Percentiles rank a stretch among this genome's conserved stretches.
These are phyloP conservation scores for Automeris io DNA, from an alignment of 2,888 invertebrate species.

Conservation along the genomic window DNA sequence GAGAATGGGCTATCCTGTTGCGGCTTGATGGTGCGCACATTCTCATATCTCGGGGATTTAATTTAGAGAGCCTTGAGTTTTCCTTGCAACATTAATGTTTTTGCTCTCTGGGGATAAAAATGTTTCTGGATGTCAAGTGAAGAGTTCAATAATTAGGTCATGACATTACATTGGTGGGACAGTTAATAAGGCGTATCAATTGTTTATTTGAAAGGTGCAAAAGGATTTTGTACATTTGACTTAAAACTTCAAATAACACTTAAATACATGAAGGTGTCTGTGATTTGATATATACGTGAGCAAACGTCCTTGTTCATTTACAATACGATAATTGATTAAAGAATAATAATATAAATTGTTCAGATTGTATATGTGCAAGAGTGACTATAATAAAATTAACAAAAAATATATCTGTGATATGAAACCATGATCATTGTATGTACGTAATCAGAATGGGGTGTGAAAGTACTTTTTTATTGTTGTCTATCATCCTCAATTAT, in stretches of 20 bases:
- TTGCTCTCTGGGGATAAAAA: constrained; percentile 55
- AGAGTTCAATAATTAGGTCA: constrained; percentile 42
- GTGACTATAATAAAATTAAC: constrained; percentile 1
- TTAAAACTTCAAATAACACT: constrained; percentile 2
- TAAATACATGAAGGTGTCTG: constrained; percentile 4
- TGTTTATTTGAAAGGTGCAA: not conserved
- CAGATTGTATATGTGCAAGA: not conserved
- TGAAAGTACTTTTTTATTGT: constrained; percentile 13
- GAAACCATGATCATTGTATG: constrained; percentile 23
- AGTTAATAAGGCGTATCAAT: not conserved
- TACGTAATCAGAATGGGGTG: constrained; percentile 16
- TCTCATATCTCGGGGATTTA: constrained; percentile 47
- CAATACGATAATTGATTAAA: not conserved
- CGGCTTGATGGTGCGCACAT: constrained; percentile 59
- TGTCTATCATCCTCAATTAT: constrained; percentile 18
- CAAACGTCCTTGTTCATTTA: not conserved
- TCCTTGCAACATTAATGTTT: constrained; percentile 31
- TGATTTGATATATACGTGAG: constrained; percentile 1
- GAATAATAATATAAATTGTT: not conserved
- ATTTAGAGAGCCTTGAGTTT: constrained; percentile 46
- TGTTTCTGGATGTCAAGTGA: constrained; percentile 67
- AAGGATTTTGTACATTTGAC: constrained; percentile 5
- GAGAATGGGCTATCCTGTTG: constrained; percentile 50
- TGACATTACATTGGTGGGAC: not conserved
- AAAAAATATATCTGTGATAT: constrained; percentile 38